Base-by-base conservation (phyloP, 2,888 invertebrate species). In the Mechanitis mazaeus region DNA sequence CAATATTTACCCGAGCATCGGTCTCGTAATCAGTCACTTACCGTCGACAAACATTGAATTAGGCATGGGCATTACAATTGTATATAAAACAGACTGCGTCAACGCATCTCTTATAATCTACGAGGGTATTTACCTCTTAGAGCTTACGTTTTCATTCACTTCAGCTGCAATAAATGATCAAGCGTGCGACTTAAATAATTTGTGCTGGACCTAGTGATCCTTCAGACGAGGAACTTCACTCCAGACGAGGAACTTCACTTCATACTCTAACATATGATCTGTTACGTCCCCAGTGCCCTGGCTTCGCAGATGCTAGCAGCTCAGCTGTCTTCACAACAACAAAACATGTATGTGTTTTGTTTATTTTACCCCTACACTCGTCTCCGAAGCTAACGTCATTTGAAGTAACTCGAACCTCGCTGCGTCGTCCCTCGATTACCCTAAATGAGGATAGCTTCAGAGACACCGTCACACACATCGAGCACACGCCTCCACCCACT, bases 291-390 rank as follows among this genome's bases (percentile, higher is more conserved):
- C 95, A 96, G 96, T 95, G 96, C 96, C 94, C 96, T 96, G 94
- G 96, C 96, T 94, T 95, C 96, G 93, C 96, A 96, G 95, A 96
- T 96, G 96, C 95, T 95, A 93, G 96, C 95, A 92, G 94, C 94
- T 92, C 96, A 96, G 94, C 94, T 95, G 90, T 95, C 95, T 90
- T 94, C 95, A 91, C 96, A 96, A 92, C 96, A 96, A 93, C 96
- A 96, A 93, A 94, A 95, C 94, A 96, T 96, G 96, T 96, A 96
- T 93, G 96, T 95, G 87, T 90, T 90, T 87, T 90, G 87, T 89
- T 88, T 82, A 79, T 78, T 80, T 64, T 62, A 64, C 76, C 77
- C 83, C 78, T 78, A 78, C 74, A 78, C 74, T 68, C 66, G 67
- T 79, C 83, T 81, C 76, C 72, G 61, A 74, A 75, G 71, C 72